A percentile compares a stretch with the other conserved stretches of the same genome.
Conservation (phyloP, 2,113 vertebrate species). For the Pagrus major region DNA sequence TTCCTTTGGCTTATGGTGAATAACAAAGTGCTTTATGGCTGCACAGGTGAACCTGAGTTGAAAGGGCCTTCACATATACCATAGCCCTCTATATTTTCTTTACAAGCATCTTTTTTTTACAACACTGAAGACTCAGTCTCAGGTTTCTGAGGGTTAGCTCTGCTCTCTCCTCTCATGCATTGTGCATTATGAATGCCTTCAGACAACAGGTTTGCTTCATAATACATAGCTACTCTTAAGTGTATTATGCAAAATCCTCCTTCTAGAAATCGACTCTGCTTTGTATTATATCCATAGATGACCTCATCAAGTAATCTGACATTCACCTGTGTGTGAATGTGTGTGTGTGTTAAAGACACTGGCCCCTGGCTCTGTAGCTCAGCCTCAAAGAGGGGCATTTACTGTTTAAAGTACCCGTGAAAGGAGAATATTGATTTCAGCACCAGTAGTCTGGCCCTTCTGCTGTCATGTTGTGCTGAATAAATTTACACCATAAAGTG, state of each 20-base stretch:
- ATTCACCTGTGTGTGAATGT: constrained; percentile 34
- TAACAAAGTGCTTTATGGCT: neutral
- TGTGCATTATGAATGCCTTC: constrained; percentile 8
- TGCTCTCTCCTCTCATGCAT: neutral
- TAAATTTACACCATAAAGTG: constrained; percentile 43
- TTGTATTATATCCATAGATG: constrained; percentile 21
- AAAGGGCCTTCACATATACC: constrained; percentile 11
- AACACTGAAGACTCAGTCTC: neutral
- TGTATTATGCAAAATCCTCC: neutral
- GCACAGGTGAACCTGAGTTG: neutral
- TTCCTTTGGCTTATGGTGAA: neutral
- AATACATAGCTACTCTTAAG: neutral
- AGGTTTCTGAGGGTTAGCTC: neutral
- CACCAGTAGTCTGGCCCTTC: constrained; percentile 5
- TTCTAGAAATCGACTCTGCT: constrained; percentile 1
- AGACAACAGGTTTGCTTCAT: neutral
- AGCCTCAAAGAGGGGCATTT: constrained; percentile 44
- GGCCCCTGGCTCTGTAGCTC: constrained; percentile 23
- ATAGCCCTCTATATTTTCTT: neutral
- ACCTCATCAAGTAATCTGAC: constrained; percentile 25
- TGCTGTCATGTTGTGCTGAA: constrained; percentile 29
- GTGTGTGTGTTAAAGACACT: neutral
- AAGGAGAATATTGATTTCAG: constrained; percentile 55
- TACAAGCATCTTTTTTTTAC: neutral
- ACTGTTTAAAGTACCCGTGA: constrained; percentile 55